Percentiles rank a stretch among this genome's conserved stretches.
Evolutionary conservation across 2,888 invertebrate genomes (phyloP).

Genomic region (Deroplatys truncata): DNA sequence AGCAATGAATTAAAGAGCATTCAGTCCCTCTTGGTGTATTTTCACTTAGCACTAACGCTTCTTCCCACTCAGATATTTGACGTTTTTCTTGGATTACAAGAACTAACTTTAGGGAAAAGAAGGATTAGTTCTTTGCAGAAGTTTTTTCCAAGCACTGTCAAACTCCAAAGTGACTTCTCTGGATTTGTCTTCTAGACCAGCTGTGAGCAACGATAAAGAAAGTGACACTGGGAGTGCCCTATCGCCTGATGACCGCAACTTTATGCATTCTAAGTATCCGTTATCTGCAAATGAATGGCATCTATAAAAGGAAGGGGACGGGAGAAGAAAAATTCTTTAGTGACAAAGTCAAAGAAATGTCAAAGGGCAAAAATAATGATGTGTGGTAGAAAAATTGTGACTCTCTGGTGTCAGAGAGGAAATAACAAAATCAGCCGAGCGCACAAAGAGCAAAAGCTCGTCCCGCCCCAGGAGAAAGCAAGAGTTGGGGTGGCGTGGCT

Average conservation of each 20-base stretch:
- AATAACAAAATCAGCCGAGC: neutral
- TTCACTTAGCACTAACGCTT: neutral
- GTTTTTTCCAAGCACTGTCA: neutral
- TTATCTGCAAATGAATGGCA: neutral
- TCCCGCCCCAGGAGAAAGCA: neutral
- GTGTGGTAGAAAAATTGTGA: neutral
- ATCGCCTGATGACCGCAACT: neutral
- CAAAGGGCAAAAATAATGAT: neutral
- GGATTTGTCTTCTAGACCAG: neutral
- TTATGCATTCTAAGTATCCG: neutral
- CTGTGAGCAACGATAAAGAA: neutral
- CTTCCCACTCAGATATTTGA: neutral
- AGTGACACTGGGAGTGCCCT: too few relatives aligned
- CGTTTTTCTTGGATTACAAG: neutral
- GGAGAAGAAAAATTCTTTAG: neutral
- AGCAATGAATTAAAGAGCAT: neutral
- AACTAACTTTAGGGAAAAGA: neutral
- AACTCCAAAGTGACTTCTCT: neutral
- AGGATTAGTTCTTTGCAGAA: neutral
- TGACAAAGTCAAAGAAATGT: neutral
- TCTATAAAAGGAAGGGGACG: neutral
- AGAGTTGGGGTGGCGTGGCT: neutral
- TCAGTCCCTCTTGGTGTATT: neutral
- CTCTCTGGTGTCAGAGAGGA: neutral
- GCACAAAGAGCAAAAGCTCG: neutral